Evolutionary conservation across 1,140 invertebrate genomes (phyloP), one percentile per base, ranked within the genome.

Genomic region (Antheraea pernyi): DNA sequence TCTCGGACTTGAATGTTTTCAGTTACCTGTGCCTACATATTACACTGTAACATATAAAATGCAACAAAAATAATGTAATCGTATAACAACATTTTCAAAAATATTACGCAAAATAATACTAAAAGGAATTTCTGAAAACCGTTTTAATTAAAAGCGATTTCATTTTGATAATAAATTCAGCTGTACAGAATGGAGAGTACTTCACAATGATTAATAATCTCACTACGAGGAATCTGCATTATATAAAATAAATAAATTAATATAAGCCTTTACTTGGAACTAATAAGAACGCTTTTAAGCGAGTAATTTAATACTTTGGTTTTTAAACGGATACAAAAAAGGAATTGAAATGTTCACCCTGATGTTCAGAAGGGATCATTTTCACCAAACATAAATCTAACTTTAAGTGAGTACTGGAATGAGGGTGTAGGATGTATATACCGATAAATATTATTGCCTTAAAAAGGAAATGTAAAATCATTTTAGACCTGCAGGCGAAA

Each of bases 1-100:
- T 42, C 68, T 70, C 19, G 62, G 61, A 59, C 62, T 65, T 65
- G 1, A 36, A 67, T 67, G 60, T 69, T 69, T 69, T 63, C 60
- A 46, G 59, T 42, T 48, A 53, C 46, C 46, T 53, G 11, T 53
- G 59, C 46, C 46, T 53, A 16, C 6, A 53, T 53, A 53, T n/a
- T 53, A 53, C 16, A 53, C 46, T 42, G 46, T 53, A 16, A 53
- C 7, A 13, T 53, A 13, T 53, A 53, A 53, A 53, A 9, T 13
- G 13, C 11, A 53, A 53, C 6, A 53, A 53, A 16, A 53, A 53
- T 53, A 16, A 53, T 16, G 16, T 53, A 16, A 16, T 2, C 7
- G 1, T 53, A n/a, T 16, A 53, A 53, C 7, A 16, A 53, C 16
- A 53, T 11, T 13, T 53, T 16, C 46, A 6, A 16, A 16, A 53